Evolutionary conservation across 2,113 vertebrate species (phyloP), one percentile per base, ranked within the genome.

Genomic region (Pachycephala philippinensis): DNA sequence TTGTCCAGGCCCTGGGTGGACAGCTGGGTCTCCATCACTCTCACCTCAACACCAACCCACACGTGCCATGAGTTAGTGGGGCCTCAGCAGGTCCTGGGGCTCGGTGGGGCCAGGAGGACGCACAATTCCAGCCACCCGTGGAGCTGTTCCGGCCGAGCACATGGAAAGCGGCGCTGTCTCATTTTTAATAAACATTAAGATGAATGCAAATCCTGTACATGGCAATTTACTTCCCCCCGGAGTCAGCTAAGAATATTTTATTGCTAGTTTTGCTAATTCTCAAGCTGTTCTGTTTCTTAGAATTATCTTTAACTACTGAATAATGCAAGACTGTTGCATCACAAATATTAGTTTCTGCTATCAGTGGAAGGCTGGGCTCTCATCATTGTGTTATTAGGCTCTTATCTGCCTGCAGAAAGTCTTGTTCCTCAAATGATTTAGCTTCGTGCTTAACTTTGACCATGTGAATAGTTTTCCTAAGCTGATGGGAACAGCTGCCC

Each of bases 191-290:
- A 93, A 87, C 66, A 54, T 69, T 28, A 69, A 90, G 89, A 95
- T 89, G 84, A 94, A 93, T 96, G 89, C 84, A 96, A 96, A 97
- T 96, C 94, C 93, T 44, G 69, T 61, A 53, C 82, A 9, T 35
- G 69, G 94, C 93, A 80, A 94, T 94, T 90, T 93, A 87, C 92
- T 94, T 92, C 91, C 85, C 94, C 79, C 88, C 3, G 1, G 93
- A 96, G 93, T 93, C 91, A 88, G 66, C 95, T 77, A 90, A 74
- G 84, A 94, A 90, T 95, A 88, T 96, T 96, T 95, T 93, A 91
- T 93, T 95, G 93, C 93, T 90, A 40, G 95, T 95, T 95, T 96
- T 93, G 85, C 93, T 96, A 96, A 96, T 96, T 95, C 93, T 96
- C 92, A 93, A 93, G 92, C 93, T 95, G 93, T 82, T 95, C 91